These are phyloP conservation scores for Meiosimyza decipiens DNA, from an alignment of 2,888 invertebrate species.

Conservation along the genomic window DNA sequence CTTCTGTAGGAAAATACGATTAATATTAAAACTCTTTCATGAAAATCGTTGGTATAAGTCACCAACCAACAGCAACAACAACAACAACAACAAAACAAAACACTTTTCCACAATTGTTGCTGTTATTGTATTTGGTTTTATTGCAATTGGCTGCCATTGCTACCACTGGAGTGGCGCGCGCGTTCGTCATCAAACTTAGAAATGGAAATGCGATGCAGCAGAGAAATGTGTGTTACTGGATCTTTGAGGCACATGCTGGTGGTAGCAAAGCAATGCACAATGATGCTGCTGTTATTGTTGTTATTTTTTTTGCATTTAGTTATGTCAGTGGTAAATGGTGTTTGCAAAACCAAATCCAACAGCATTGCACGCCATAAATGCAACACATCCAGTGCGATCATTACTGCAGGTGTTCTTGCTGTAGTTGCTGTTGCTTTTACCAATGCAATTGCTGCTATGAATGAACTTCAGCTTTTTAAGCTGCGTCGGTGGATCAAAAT, in stretches of 20 bases:
- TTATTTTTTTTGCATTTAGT: not conserved
- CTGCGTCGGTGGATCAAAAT: conserved; percentile 25
- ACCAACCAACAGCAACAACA: no score
- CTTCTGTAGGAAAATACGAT: not conserved
- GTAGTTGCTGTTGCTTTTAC: conserved; percentile 1
- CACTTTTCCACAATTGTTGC: not conserved
- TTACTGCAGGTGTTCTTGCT: conserved; percentile 4
- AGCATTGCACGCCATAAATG: not conserved
- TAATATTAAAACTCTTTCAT: not conserved
- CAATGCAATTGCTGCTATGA: not conserved
- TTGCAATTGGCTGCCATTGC: conserved; percentile 10
- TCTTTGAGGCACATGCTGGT: conserved; percentile 47
- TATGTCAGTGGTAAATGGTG: not conserved
- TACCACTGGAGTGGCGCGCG: not conserved
- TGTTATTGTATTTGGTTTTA: conserved; percentile 12
- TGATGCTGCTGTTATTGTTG: not conserved
- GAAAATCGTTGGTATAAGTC: not conserved
- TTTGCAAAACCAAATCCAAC: not conserved
- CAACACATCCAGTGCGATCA: not conserved
- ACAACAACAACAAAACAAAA: not conserved
- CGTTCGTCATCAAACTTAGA: conserved; percentile 24
- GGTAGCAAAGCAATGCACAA: no score
- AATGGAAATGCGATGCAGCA: conserved; percentile 17
- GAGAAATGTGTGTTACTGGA: conserved; percentile 62
- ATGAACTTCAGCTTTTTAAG: conserved; percentile 10